Evolutionary conservation across 1,140 invertebrate genomes (phyloP).

Genomic region (Neomicropteryx cornuta): DNA sequence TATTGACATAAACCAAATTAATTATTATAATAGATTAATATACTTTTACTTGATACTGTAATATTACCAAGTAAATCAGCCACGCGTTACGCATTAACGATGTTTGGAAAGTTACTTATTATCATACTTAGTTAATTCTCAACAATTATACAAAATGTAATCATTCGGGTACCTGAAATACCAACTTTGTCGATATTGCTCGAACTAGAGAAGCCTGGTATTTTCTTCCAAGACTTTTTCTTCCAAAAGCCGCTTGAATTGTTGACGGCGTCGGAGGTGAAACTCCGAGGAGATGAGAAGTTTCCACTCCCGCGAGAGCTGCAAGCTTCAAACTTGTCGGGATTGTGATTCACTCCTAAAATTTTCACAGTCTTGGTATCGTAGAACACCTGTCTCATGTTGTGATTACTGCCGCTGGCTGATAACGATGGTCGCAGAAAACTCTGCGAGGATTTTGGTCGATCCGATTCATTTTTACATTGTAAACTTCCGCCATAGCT

Average conservation of each 20-base stretch:
- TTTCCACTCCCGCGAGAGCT: too few species aligned
- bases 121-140: too few species aligned
- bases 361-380: slow-evolving; percentile 17
- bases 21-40: too few species aligned
- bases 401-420: slow-evolving; percentile 38
- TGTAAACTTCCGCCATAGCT: slow-evolving; percentile 58
- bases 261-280: slow-evolving; percentile 36
- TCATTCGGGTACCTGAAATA: slow-evolving; percentile 47
- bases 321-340: too few species aligned
- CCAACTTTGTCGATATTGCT: slow-evolving; percentile 52
- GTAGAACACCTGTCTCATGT: slow-evolving; percentile 30
- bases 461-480: slow-evolving; percentile 27
- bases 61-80: too few species aligned
- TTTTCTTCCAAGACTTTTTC: slow-evolving; percentile 65
- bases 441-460: slow-evolving; percentile 15
- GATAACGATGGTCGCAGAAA: slow-evolving; percentile 35
- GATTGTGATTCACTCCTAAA: slow-evolving; percentile 7
- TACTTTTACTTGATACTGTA: too few species aligned
- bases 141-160: too few species aligned
- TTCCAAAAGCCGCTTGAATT: slow-evolving; percentile 50
- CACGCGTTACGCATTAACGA: too few species aligned
- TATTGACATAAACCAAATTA: too few species aligned
- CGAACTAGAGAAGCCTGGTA: slow-evolving; percentile 56
- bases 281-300: slow-evolving; percentile 28
- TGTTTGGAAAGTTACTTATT: too few species aligned